Percentiles rank a stretch among this genome's conserved stretches.
Evolutionary conservation across 2,113 vertebrate genomes (phyloP).

Genomic region (Sialia sialis): DNA sequence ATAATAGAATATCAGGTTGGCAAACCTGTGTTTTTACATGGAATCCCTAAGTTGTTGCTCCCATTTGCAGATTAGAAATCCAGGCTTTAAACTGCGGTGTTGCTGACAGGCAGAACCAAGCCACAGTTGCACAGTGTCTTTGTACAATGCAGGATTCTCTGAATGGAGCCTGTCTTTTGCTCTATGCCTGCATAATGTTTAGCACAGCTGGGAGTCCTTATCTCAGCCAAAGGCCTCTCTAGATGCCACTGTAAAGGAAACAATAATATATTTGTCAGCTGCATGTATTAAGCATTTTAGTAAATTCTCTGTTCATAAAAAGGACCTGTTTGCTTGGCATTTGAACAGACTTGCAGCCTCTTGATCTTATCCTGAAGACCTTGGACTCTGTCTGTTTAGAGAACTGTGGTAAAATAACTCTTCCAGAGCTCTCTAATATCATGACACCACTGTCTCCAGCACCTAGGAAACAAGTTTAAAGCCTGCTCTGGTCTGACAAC

Average conservation of each 20-base stretch:
- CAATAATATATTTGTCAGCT: slow-evolving; percentile 13
- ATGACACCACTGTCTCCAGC: not conserved
- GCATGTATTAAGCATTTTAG: slow-evolving; percentile 6
- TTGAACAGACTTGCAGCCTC: not conserved
- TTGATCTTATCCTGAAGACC: not conserved
- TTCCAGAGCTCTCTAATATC: not conserved
- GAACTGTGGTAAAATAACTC: not conserved
- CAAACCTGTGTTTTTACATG: not conserved
- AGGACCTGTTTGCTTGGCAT: not conserved
- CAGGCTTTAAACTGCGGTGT: not conserved
- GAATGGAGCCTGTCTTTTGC: not conserved
- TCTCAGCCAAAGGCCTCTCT: slow-evolving; percentile 6
- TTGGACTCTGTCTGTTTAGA: not conserved
- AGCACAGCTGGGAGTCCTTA: slow-evolving; percentile 42
- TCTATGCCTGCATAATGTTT: not conserved
- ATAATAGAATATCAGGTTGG: not conserved
- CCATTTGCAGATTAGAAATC: not conserved
- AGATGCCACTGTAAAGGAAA: slow-evolving; percentile 11
- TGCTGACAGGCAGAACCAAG: not conserved
- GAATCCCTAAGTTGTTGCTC: not conserved
- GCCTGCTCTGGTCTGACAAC: not conserved
- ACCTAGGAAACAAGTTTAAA: not conserved
- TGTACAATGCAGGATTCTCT: not conserved
- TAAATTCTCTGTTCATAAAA: not conserved
- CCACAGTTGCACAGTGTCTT: not conserved